Conservation (phyloP, 2,888 invertebrate genomes). For the Hyposoter dolosus region DNA sequence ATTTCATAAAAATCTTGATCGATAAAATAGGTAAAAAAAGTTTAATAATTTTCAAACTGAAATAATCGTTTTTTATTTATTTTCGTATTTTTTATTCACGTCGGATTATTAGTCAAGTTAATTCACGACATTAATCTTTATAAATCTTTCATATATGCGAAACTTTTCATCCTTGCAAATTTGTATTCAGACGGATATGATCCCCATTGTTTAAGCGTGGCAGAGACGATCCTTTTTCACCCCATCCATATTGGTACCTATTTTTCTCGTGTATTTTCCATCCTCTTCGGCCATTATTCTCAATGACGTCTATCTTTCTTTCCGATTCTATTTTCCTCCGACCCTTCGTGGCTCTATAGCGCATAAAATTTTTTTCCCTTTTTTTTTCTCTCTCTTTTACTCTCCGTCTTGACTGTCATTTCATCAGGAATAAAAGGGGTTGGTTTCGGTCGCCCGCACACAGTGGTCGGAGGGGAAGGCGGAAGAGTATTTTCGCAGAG, state of each 20-base stretch:
- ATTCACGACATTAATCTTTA: neutral
- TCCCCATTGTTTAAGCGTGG: slow-evolving; percentile 6
- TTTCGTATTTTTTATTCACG: neutral
- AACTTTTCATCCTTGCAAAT: slow-evolving; percentile 4
- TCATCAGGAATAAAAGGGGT: slow-evolving; percentile 30
- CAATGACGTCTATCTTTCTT: slow-evolving; percentile 37
- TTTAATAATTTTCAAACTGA: neutral
- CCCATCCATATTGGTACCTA: neutral
- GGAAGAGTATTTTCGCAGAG: slow-evolving; percentile 38
- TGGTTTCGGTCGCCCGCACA: slow-evolving; percentile 5
- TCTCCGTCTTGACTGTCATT: slow-evolving; percentile 20
- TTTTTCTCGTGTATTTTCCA: slow-evolving; percentile 22
- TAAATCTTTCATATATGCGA: neutral
- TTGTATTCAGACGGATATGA: neutral
- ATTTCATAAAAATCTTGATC: neutral
- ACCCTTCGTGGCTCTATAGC: neutral
- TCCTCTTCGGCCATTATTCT: slow-evolving; percentile 9
- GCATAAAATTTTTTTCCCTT: slow-evolving; percentile 7
- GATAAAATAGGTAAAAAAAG: neutral
- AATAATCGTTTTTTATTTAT: neutral
- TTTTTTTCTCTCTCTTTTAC: neutral
- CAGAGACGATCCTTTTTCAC: slow-evolving; percentile 5
- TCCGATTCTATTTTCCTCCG: slow-evolving; percentile 31
- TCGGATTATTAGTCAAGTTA: neutral
- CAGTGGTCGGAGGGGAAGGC: neutral